A percentile compares a stretch with the other conserved stretches of the same genome.
Evolutionary conservation across 1,140 invertebrate genomes (phyloP).

Genomic region (Oedothorax gibbosus): DNA sequence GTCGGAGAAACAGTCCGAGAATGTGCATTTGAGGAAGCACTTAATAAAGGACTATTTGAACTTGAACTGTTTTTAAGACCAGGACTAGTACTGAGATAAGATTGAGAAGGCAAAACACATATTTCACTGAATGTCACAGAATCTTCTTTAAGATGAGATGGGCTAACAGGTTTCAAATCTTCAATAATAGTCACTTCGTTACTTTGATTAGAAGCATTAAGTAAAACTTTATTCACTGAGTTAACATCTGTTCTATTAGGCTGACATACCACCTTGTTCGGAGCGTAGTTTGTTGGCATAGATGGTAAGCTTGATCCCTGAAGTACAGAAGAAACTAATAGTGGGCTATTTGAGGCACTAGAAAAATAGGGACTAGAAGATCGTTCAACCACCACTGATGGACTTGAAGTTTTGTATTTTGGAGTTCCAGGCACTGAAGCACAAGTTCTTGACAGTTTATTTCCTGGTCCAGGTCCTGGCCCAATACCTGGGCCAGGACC

Average conservation of each 20-base stretch:
- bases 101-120: slow-evolving; percentile 41
- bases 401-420: slow-evolving; percentile 58
- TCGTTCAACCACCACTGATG: slow-evolving; percentile 57
- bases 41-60: slow-evolving; percentile 20
- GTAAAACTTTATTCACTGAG: slow-evolving; percentile 46
- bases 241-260: slow-evolving; percentile 18
- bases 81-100: slow-evolving; percentile 42
- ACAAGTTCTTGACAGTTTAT: slow-evolving; percentile 56
- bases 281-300: slow-evolving; percentile 55
- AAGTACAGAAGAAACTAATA: slow-evolving; percentile 35
- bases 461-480: slow-evolving; percentile 62
- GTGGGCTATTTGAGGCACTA: slow-evolving; percentile 63
- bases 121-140: slow-evolving; percentile 27
- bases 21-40: slow-evolving; percentile 39
- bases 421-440: slow-evolving; percentile 52
- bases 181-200: slow-evolving; percentile 53
- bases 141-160: slow-evolving; percentile 30
- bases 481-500: slow-evolving; percentile 55
- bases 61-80: slow-evolving; percentile 34
- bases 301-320: slow-evolving; percentile 55
- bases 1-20: slow-evolving; percentile 43
- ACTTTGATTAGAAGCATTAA: slow-evolving; percentile 43
- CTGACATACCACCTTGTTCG: slow-evolving; percentile 22
- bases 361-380: slow-evolving; percentile 63
- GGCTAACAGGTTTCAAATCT: slow-evolving; percentile 61